Evolutionary conservation across 2,888 invertebrate species (phyloP).

Genomic region (Tholera decimalis): DNA sequence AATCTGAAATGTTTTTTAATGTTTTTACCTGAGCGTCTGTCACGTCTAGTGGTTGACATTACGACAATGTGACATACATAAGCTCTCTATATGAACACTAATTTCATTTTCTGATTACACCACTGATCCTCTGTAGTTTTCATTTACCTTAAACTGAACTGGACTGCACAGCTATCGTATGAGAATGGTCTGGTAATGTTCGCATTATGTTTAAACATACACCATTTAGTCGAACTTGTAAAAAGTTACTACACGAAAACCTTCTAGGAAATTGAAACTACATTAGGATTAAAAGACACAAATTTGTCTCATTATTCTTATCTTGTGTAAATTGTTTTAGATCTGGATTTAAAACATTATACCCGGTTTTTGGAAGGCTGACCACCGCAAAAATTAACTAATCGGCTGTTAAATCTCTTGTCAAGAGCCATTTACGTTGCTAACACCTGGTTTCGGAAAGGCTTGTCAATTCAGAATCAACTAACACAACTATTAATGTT

Average conservation of each 20-base stretch:
- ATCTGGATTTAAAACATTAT: too few relatives aligned
- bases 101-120: constrained; percentile 8
- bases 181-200: constrained; percentile 13
- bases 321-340: neutral
- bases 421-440: too few relatives aligned
- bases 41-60: neutral
- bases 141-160: neutral
- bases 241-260: neutral
- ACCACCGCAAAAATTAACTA: too few relatives aligned
- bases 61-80: neutral
- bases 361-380: too few relatives aligned
- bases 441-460: too few relatives aligned
- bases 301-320: too few relatives aligned
- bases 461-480: too few relatives aligned
- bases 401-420: too few relatives aligned
- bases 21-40: too few relatives aligned
- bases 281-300: neutral
- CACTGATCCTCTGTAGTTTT: neutral
- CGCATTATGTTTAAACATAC: constrained; percentile 28
- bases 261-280: neutral
- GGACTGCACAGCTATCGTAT: constrained; percentile 37
- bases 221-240: neutral
- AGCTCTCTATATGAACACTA: neutral
- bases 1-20: too few relatives aligned
- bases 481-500: too few relatives aligned